Evolutionary conservation across 2,888 invertebrate species (phyloP).

Genomic region (Pristionchus exspectatus): DNA sequence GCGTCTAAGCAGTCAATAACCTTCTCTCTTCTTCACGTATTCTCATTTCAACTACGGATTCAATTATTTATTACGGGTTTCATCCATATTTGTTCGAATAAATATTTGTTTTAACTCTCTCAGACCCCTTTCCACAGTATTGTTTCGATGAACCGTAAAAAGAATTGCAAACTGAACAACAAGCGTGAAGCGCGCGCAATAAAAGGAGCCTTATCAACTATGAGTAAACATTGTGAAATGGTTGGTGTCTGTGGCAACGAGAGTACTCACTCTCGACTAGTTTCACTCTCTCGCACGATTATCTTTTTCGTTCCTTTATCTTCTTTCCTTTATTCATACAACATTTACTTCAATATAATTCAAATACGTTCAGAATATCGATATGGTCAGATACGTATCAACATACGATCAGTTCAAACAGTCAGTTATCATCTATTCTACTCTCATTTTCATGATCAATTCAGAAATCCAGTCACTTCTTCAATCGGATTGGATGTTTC

Average conservation of each 20-base stretch:
- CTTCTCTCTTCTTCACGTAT: not conserved
- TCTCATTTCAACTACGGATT: constrained; percentile 14
- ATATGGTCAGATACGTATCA: not conserved
- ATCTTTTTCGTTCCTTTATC: not conserved
- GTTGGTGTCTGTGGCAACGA: not conserved
- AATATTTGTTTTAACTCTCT: not conserved
- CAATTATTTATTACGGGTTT: not conserved
- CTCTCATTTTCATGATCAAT: not conserved
- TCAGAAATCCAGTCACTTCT: constrained; percentile 8
- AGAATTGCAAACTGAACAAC: constrained; percentile 6
- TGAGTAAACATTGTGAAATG: constrained; percentile 39
- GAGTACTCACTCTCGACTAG: not conserved
- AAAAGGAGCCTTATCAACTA: not conserved
- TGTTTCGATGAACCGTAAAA: not conserved
- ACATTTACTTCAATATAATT: not conserved
- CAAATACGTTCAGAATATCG: not conserved
- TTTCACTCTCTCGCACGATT: not conserved
- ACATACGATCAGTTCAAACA: constrained; percentile 32
- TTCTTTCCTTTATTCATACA: not conserved
- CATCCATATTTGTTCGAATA: not conserved
- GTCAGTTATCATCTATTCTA: not conserved
- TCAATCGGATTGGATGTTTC: not conserved
- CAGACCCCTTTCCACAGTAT: not conserved
- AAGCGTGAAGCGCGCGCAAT: not conserved
- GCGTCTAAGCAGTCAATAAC: not conserved